A percentile compares a stretch with the other conserved stretches of the same genome.
These are phyloP conservation scores for Takifugu bimaculatus DNA, from an alignment of 2,113 vertebrate genomes.

Conservation along the genomic window DNA sequence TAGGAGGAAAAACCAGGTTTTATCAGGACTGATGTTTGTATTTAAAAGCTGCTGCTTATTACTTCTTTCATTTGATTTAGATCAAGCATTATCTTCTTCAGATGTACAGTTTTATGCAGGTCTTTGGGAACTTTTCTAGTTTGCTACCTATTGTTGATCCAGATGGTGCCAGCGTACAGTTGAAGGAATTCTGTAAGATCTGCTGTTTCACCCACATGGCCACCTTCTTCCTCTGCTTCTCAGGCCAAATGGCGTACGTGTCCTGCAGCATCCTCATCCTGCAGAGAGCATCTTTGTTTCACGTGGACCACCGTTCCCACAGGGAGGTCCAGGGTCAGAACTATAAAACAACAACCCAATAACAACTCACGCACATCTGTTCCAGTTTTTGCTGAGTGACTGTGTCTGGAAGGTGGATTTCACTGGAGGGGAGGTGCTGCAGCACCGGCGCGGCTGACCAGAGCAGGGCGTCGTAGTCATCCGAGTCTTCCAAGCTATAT, in stretches of 20 bases:
- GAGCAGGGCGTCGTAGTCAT: constrained; percentile 46
- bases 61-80: too few relatives aligned
- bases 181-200: constrained; percentile 44
- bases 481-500: constrained; percentile 10
- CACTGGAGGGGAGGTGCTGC: constrained; percentile 2
- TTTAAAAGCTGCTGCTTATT: too few relatives aligned
- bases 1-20: not conserved
- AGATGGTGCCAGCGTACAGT: constrained; percentile 34
- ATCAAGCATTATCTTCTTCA: too few relatives aligned
- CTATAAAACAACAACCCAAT: not conserved
- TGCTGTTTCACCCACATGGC: constrained; percentile 57
- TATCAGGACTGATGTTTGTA: too few relatives aligned
- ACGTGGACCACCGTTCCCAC: not conserved
- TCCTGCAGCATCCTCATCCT: constrained; percentile 61
- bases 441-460: constrained; percentile 44
- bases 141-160: constrained; percentile 20
- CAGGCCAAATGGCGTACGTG: constrained; percentile 32
- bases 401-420: constrained; percentile 29
- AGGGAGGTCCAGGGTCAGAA: not conserved
- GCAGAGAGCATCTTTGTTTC: not conserved
- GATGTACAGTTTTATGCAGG: too few relatives aligned
- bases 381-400: constrained; percentile 11
- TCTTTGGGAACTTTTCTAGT: not conserved
- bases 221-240: constrained; percentile 35
- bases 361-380: constrained; percentile 50